Evolutionary conservation across 2,797 vertebrate species (phyloP).

Genomic region (Cossypha niveicapilla): DNA sequence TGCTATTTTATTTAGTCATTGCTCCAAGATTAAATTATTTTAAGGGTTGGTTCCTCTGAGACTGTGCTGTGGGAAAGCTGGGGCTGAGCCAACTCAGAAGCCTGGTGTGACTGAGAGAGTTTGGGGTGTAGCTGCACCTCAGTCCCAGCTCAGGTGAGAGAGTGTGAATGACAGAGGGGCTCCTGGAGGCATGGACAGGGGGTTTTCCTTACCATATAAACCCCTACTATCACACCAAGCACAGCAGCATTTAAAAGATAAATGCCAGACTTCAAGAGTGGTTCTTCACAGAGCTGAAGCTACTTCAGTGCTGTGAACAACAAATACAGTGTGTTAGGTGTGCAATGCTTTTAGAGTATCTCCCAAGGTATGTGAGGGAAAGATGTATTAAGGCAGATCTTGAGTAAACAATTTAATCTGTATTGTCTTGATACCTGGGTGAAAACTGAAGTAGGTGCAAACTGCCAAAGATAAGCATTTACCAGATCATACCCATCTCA

Average conservation of each 20-base stretch:
- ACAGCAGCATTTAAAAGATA: neutral
- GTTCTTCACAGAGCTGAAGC: neutral
- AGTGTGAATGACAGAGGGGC: neutral
- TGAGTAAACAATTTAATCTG: neutral
- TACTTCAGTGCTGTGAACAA: neutral
- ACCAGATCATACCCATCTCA: neutral
- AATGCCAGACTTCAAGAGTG: neutral
- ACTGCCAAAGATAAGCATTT: neutral
- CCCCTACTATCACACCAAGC: neutral
- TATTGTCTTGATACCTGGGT: neutral
- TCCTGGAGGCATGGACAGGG: neutral
- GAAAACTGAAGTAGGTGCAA: neutral
- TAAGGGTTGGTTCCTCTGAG: no score
- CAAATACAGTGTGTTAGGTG: neutral
- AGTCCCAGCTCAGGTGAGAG: fast-evolving
- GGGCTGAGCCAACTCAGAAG: neutral
- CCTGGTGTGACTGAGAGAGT: neutral
- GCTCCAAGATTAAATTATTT: no score
- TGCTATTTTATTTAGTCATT: neutral
- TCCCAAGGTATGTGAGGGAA: neutral
- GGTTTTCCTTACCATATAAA: neutral
- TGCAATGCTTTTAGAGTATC: neutral
- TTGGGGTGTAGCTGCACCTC: neutral
- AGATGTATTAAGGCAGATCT: neutral
- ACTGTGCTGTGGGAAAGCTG: neutral